Evolutionary conservation across 2,797 vertebrate genomes (phyloP), one percentile per base, ranked within the genome.

Genomic region (Lepus oiostolus): DNA sequence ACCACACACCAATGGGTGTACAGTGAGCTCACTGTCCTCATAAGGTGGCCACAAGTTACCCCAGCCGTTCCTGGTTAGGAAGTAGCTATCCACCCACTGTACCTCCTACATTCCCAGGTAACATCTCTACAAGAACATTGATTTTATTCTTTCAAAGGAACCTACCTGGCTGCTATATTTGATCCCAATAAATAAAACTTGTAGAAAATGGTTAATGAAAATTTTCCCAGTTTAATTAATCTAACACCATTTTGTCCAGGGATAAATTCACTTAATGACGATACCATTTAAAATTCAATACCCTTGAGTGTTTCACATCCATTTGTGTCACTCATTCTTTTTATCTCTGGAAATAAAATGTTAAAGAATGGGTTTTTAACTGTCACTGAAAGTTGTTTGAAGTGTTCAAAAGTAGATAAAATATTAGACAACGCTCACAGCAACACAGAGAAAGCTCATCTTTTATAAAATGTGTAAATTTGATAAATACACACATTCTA

Each of bases 321-420:
- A n/a, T 70, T 93, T 60, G 13, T 67, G 4, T 74, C 28, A 67
- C 13, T 21, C 13, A 19, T 81, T 91, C 24, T 17, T 91, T 91
- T 89, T 35, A 75, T 52, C 74, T 67, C 54, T 80, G 71, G 71
- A 86, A 94, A 79, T 52, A 26, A 92, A 67, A 88, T 79, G 90
- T 85, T 75, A 83, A 81, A 93, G 17, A 30, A 52, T 60, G 13
- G 17, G 12, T 22, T 93, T 87, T 85, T 42, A 67, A 84, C 0
- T 67, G 68, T 58, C 93, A 83, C 81, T 70, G 30, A 85, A 94
- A 81, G 32, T 63, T n/a, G 70, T 26, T 79, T 90, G 47, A 80
- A 67, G 22, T 32, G 58, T 84, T 95, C 19, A 42, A 94, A 92
- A 88, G 88, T 52, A 90, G 81, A 30, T 79, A 79, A 96, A 77